Base-by-base conservation (phyloP, 2,113 vertebrate genomes). In the Carassius carassius region DNA sequence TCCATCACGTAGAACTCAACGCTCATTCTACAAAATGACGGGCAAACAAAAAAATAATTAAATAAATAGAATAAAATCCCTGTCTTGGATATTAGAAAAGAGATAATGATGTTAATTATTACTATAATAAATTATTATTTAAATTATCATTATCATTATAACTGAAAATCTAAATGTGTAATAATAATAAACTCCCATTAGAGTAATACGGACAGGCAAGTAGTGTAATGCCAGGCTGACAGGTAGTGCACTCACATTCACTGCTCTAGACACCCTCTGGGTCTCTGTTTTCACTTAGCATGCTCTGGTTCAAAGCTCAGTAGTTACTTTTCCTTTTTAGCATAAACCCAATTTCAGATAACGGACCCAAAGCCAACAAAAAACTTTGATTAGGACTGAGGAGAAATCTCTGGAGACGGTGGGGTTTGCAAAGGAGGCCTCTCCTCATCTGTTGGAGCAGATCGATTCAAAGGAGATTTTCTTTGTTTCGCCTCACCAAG, bases 271-370 rank as follows among this genome's bases (percentile, higher is more conserved):
- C 16, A 25, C 74, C 78, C 86, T 67, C 44, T 35, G 60, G 86
- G 84, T 78, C 82, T 85, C 86, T 32, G 82, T 89, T 90, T 90
- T 86, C 82, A 87, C 85, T 86, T 88, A 72, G 74, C 80, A 83
- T 87, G 90, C 87, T 69, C 63, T 83, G 84, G 82, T 90, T 90
- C 86, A 87, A 90, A 90, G 85, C 89, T 73, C 65, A 58, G 81
- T 80, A 82, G 87, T 88, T 83, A 82, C 88, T 75, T 88, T 83
- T 84, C 35, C 85, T 87, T 85, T 89, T 90, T 81, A 88, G 87
- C 89, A 90, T 86, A 88, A 89, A 89, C 84, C 86, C 90, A 89
- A 89, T 90, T 90, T 89, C 84, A 91, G 91, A 90, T 91, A 88
- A 90, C 75, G 14, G 86, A 82, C 51, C 54, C 75, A 29, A 51